Conservation (phyloP, 2,888 invertebrate species). For the Hedychridium roseum region DNA sequence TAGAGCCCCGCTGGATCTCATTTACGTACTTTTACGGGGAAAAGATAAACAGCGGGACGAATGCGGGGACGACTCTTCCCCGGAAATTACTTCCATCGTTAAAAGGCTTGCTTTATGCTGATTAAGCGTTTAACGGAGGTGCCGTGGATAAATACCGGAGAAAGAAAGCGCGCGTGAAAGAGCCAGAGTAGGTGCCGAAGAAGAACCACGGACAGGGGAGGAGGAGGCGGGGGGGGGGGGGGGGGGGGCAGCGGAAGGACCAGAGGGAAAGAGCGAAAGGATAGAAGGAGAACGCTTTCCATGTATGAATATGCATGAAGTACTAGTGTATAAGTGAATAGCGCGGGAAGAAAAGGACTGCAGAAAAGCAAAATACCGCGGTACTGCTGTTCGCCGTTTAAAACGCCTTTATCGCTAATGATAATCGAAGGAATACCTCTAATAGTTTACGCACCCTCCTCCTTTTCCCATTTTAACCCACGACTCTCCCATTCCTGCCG, state of each 20-base stretch:
- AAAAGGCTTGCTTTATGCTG: slow-evolving; percentile 51
- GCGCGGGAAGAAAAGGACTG: no score
- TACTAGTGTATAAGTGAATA: slow-evolving; percentile 25
- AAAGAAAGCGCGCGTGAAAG: not conserved
- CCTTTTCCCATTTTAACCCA: no score
- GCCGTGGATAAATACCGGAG: no score
- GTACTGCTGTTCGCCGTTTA: no score
- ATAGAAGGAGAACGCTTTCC: slow-evolving; percentile 37
- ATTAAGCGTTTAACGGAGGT: slow-evolving; percentile 42
- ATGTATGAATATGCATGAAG: slow-evolving; percentile 50
- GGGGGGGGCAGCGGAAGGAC: not conserved
- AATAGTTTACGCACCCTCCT: no score
- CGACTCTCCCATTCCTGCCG: no score
- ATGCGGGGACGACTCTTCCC: slow-evolving; percentile 41
- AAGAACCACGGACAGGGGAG: not conserved
- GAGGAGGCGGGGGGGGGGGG: not conserved
- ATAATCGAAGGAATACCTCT: no score
- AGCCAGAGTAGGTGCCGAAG: not conserved
- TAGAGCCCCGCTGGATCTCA: slow-evolving; percentile 29
- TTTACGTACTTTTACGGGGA: slow-evolving; percentile 36
- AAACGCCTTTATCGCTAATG: no score
- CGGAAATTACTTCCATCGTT: slow-evolving; percentile 51
- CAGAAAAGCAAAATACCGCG: no score
- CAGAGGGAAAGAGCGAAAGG: not conserved
- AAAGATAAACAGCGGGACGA: slow-evolving; percentile 36